Base-by-base conservation (phyloP, 2,113 vertebrate genomes). In the Sardina pilchardus region DNA sequence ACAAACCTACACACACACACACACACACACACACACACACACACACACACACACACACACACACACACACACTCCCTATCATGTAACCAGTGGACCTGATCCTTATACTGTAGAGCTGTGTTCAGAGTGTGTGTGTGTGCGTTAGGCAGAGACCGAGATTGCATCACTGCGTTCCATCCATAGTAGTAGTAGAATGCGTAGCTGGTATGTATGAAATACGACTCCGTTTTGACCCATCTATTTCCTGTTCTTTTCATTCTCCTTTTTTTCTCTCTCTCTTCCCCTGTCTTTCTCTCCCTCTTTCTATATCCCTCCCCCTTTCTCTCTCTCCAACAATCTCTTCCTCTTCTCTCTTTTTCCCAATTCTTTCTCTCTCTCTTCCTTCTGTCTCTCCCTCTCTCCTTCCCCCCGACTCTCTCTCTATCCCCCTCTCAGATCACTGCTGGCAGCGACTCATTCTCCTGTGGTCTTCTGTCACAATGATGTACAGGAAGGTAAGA, bases 381-480 rank as follows among this genome's bases (percentile, higher is more conserved):
- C 43, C 34, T 6, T 39, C 43, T 21, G 39, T n/a, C 67, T 9
- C 17, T 39, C 34, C 0, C 67, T 5, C 39, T 30, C 34, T 24
- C 48, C 12, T 50, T 81, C 24, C n/a, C 19, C 6, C 56, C 8
- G 0, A 4, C 56, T 6, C 56, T n/a, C 34, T 44, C 19, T 87
- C 7, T 81, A 43, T 85, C 42, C 82, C 3, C 84, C 0, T 12
- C 82, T 43, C 88, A 99, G 98, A 90, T 89, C 90, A 16, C 89
- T 99, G 83, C 93, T 99, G 63, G 93, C 94, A 45, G 92, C 93
- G 0, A 97, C 97, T 42, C 93, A 95, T 0, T 99, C 97, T 0
- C 97, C 97, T 0, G 97, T 99, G 85, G 97, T 99, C 80, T 99
- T 98, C 92, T 99, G 98, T 90, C 98, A 99, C 91, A 99, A 99